These are phyloP conservation scores for Myotis lucifugus DNA, from an alignment of 2,113 vertebrate species.

Conservation along the genomic window DNA sequence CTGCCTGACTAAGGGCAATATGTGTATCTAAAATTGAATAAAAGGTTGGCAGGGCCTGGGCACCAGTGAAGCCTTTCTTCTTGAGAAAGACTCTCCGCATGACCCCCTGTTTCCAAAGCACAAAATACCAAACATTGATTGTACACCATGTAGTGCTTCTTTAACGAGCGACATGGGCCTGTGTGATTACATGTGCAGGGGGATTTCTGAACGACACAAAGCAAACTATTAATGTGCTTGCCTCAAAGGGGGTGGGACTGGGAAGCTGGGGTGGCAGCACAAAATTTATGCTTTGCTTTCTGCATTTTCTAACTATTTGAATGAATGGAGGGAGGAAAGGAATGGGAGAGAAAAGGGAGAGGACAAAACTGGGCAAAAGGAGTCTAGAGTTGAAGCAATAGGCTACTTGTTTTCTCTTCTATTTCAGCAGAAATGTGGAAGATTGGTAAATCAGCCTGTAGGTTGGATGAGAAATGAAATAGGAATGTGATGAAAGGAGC, in stretches of 20 bases:
- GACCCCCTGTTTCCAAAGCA: background rate
- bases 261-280: too few relatives aligned
- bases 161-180: background rate
- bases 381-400: background rate
- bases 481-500: background rate
- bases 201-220: background rate
- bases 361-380: too few relatives aligned
- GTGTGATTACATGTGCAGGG: accelerated
- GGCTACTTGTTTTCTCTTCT: background rate
- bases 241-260: background rate
- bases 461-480: background rate
- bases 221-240: background rate
- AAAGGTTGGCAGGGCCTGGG: too few relatives aligned
- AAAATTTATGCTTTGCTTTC: background rate
- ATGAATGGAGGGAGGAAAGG: background rate
- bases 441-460: background rate
- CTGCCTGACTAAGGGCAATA: too few relatives aligned
- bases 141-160: background rate
- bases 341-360: background rate
- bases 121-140: background rate
- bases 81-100: too few relatives aligned
- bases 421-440: background rate
- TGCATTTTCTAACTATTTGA: background rate
- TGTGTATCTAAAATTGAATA: too few relatives aligned
- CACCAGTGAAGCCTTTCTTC: too few relatives aligned